Conservation (phyloP, 92 coral and sea anemone species). For the Chrysogorgia sp. region DNA sequence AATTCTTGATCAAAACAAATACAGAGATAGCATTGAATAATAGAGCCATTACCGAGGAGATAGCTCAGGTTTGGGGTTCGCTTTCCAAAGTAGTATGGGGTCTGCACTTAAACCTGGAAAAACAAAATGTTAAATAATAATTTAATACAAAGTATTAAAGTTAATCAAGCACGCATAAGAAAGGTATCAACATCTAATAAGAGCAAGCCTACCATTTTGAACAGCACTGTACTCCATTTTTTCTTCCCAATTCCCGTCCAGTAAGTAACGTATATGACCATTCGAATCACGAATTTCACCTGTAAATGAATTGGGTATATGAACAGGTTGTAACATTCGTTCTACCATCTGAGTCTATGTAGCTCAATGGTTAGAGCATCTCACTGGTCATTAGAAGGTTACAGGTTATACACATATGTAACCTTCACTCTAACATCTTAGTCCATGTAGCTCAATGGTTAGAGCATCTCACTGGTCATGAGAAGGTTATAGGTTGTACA, state of each 20-base stretch:
- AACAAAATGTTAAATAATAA: not conserved
- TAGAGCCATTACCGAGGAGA: slow-evolving; percentile 63
- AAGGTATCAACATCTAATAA: not conserved
- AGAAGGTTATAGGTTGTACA: no score
- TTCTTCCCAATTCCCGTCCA: slow-evolving; percentile 87
- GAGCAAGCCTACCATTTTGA: slow-evolving; percentile 63
- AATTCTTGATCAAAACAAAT: not conserved
- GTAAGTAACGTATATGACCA: slow-evolving; percentile 74
- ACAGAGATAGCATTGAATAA: not conserved
- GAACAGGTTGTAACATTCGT: not conserved
- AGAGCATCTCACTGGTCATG: no score
- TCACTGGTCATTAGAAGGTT: no score
- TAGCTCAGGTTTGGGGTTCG: slow-evolving; percentile 77
- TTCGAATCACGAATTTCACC: slow-evolving; percentile 93
- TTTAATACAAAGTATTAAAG: not conserved
- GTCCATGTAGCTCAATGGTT: no score
- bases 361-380: no score
- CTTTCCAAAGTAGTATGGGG: slow-evolving; percentile 78
- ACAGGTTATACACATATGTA: no score
- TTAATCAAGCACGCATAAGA: not conserved
- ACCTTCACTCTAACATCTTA: no score
- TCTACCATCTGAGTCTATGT: no score
- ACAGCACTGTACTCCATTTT: slow-evolving; percentile 76
- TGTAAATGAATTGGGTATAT: slow-evolving; percentile 27
- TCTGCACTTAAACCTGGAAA: slow-evolving; percentile 71